Conservation (phyloP, 2,113 vertebrate genomes). For the Megaleporinus macrocephalus region DNA sequence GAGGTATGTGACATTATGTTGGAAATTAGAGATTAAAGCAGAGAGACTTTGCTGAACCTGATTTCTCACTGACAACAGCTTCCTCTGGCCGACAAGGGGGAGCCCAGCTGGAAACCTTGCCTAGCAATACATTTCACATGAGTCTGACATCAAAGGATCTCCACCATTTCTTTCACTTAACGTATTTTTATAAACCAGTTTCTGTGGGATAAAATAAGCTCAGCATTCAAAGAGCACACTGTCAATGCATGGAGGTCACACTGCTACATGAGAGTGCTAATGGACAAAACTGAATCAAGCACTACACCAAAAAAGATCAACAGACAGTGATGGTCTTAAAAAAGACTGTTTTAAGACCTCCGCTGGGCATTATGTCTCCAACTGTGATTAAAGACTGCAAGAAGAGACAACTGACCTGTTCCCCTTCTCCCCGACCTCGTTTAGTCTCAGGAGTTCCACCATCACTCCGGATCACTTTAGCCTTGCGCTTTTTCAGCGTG, state of each 20-base stretch:
- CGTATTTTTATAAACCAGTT: neutral
- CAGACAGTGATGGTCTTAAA: neutral
- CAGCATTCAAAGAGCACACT: neutral
- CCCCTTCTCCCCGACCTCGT: slow-evolving; percentile 80
- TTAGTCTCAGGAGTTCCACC: slow-evolving; percentile 85
- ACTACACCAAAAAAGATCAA: neutral
- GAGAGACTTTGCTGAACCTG: slow-evolving; percentile 29
- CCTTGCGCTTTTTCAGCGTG: slow-evolving; percentile 90
- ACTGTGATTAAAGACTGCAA: too few species aligned
- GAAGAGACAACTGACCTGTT: slow-evolving; percentile 78
- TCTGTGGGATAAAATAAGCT: neutral
- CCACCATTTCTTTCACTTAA: neutral
- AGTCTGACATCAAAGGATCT: slow-evolving; percentile 20
- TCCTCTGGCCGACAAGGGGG: slow-evolving; percentile 31
- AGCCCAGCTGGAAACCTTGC: slow-evolving; percentile 19
- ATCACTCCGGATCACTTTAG: slow-evolving; percentile 91
- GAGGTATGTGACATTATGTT: neutral
- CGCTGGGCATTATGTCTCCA: neutral
- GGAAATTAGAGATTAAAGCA: neutral
- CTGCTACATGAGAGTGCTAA: too few species aligned
- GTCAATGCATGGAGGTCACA: neutral
- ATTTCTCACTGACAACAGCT: slow-evolving; percentile 33
- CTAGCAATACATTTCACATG: slow-evolving; percentile 29
- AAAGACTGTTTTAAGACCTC: neutral
- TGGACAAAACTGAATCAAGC: too few species aligned